A percentile compares a stretch with the other conserved stretches of the same genome.
phyloP scores from a whole-genome alignment of 2,797 vertebrate genomes.

The Sebastes nivosus region DNA sequence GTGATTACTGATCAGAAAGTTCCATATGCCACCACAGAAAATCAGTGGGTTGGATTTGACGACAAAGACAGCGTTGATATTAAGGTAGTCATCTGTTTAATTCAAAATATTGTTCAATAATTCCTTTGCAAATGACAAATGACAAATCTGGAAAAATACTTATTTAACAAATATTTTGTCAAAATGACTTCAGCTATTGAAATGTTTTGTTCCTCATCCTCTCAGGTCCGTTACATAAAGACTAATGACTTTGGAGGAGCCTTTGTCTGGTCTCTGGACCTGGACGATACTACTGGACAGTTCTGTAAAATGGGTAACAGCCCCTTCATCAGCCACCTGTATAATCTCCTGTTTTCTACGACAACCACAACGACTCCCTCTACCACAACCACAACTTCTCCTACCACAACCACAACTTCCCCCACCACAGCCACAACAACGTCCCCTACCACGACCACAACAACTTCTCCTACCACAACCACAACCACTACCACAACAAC shows the following conservation, averaged over 20 bases:
- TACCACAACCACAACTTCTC: background rate
- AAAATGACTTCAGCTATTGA: background rate
- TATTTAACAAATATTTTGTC: background rate
- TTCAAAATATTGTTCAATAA: background rate
- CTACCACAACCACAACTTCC: background rate
- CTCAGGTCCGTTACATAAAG: conserved; percentile 60
- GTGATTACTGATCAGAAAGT: conserved; percentile 79
- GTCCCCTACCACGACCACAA: background rate
- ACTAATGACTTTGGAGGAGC: conserved; percentile 70
- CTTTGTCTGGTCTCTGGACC: conserved; percentile 78
- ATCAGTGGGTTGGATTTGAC: conserved; percentile 85
- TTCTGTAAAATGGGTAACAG: conserved; percentile 69
- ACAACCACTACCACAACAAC: too few relatives aligned
- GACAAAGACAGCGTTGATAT: conserved; percentile 69
- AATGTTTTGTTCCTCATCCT: background rate
- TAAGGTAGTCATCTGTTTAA: conserved; percentile 72
- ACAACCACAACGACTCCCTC: background rate
- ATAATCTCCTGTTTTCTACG: background rate
- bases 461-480: background rate
- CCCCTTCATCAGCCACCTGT: conserved; percentile 47
- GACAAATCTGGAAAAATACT: background rate
- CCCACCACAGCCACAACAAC: background rate
- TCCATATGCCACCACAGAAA: conserved; percentile 77
- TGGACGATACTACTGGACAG: conserved; percentile 73
- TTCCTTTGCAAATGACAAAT: background rate